phyloP scores from a whole-genome alignment of 2,888 invertebrate genomes.

The Cacoxenus indagator region DNA sequence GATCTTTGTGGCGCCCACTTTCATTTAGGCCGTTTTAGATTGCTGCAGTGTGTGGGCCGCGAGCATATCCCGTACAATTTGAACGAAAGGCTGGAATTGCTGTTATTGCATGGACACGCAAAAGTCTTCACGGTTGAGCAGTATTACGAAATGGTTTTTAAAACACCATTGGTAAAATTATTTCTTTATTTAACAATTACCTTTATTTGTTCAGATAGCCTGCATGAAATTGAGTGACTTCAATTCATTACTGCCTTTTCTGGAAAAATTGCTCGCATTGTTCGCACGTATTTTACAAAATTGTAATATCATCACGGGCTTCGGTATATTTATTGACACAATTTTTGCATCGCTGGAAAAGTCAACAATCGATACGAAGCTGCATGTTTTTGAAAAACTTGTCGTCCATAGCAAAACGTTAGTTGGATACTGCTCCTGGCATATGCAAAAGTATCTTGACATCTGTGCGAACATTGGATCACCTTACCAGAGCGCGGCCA shows the following conservation, averaged over 20 bases:
- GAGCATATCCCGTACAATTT: background rate
- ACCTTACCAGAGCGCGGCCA: slow-evolving; percentile 3
- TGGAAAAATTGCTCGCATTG: slow-evolving; percentile 20
- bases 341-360: slow-evolving; percentile 37
- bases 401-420: background rate
- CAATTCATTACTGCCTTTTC: background rate
- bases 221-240: slow-evolving; percentile 22
- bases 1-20: slow-evolving; percentile 12
- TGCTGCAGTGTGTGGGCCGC: slow-evolving; percentile 32
- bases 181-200: background rate
- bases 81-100: slow-evolving; percentile 25
- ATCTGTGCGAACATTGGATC: slow-evolving; percentile 32
- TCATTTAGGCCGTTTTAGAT: slow-evolving; percentile 32
- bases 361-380: slow-evolving; percentile 12
- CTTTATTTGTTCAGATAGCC: slow-evolving; percentile 26
- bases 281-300: slow-evolving; percentile 19
- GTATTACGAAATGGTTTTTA: slow-evolving; percentile 55
- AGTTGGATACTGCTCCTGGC: slow-evolving; percentile 33
- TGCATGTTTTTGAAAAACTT: slow-evolving; percentile 33
- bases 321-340: slow-evolving; percentile 26
- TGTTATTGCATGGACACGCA: slow-evolving; percentile 21
- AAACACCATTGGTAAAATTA: background rate
- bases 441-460: slow-evolving; percentile 38
- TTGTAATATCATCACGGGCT: slow-evolving; percentile 13
- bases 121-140: slow-evolving; percentile 2